Evolutionary conservation across 53 echinoderm and acorn worm species (phyloP), one percentile per base, ranked within the genome.

Genomic region (Luidia sarsii): DNA sequence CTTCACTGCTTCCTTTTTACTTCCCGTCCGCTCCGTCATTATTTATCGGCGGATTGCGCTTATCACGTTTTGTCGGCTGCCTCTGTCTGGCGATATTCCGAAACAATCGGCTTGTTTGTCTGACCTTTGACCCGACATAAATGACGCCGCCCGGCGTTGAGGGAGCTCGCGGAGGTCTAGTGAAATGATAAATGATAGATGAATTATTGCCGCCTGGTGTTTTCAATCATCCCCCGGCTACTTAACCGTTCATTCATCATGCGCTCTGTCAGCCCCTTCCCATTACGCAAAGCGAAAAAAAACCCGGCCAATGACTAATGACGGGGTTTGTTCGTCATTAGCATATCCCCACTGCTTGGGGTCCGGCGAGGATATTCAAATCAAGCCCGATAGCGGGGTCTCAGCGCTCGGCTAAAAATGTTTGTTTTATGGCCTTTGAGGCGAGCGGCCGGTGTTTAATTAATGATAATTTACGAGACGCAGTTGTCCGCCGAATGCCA

Each of bases 401-500:
- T 61, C 77, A 60, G 59, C 61, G 77, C 77, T 60, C 61, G 22
- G 43, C 77, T 23, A 7, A 20, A 77, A 77, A 77, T 77, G 45
- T 77, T 77, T 77, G 77, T 77, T 77, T 77, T 77, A 77, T 77
- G 77, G 77, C 45, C 77, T 77, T 77, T 77, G 77, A 77, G 77
- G 77, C 77, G 62, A 60, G 48, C 45, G 28, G 77, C 77, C 77
- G 77, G 61, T 77, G 77, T 77, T 77, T 77, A 77, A 77, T 77
- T 77, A 77, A 77, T 77, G 77, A 77, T 77, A 77, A 77, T 77
- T 77, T 77, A 77, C 77, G 77, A 77, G 60, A 45, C 48, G 77
- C 77, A 77, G 62, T 77, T 77, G 77, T 77, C 60, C 60, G 31
- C 30, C 60, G 61, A 61, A 77, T 77, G 77, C 77, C 77, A 77